Base-by-base conservation (phyloP, 1,140 invertebrate genomes). In the Drosophila repletoides region DNA sequence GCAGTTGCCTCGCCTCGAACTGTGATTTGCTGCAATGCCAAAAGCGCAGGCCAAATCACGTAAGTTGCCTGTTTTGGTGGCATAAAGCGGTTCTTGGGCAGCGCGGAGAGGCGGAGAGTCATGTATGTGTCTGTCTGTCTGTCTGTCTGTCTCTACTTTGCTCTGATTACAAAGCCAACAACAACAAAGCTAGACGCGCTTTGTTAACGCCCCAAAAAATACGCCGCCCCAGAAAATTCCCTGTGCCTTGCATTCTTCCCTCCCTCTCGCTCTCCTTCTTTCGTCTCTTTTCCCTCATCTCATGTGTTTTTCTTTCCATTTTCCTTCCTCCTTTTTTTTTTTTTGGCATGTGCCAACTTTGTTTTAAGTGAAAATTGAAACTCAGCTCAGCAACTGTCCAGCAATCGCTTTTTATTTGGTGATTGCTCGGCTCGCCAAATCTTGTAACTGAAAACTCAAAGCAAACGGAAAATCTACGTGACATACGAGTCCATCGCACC, bases 291-390 rank as follows among this genome's bases (percentile, higher is more conserved):
- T 28, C 3, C 7, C 24, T 17, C 21, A 60, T 31, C 31, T 24
- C 36, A 41, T 36, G 24, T 28, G 34, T 29, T 36, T 26, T 43
- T 21, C 14, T 36, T 43, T 40, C 5, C 10, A 14, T 46, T 29
- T 34, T 52, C 45, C 41, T 15, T 36, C 9, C 0, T 1, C 6
- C 22, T 40, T 46, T 41, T 19, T 12, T 56, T 65, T 65, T 40
- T 7, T 6, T 26, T n/a, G 31, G n/a, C 53, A 51, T 66, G 52
- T 58, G 46, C 72, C 72, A 80, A 81, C 61, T 72, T 81, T 81
- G 76, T 76, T 81, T 81, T 81, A 81, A 81, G 76, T 81, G 76
- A 81, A 81, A 81, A 81, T 81, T 81, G 76, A 81, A 81, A 81
- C 76, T 67, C 58, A 81, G 72, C 76, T 76, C 76, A 81, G 76